phyloP scores from a whole-genome alignment of 37 sponge, comb jelly and placozoan genomes.

The Geodia barretti region DNA sequence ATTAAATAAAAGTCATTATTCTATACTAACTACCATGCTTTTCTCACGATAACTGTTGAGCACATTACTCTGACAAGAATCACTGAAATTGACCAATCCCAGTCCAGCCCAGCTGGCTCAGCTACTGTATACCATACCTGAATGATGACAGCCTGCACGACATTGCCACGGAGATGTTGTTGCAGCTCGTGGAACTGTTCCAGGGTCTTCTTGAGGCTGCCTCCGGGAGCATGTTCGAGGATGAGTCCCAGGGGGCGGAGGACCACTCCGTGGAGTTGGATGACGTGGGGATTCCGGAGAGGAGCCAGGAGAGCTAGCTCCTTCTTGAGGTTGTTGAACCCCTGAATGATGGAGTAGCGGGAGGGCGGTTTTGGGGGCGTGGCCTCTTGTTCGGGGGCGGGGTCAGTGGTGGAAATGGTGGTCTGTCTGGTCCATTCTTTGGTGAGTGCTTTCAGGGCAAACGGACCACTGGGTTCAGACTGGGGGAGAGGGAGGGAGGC shows the following conservation, averaged over 20 bases:
- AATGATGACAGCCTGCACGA: conserved; percentile 35
- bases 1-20: too few relatives aligned
- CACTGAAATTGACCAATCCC: too few relatives aligned
- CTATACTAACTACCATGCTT: too few relatives aligned
- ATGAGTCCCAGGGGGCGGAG: conserved; percentile 68
- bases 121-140: conserved; percentile 27
- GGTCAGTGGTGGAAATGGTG: background rate
- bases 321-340: conserved; percentile 65
- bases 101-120: too few relatives aligned
- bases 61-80: too few relatives aligned
- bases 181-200: conserved; percentile 23
- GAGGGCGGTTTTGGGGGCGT: background rate
- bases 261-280: conserved; percentile 52
- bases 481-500: background rate
- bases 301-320: conserved; percentile 66
- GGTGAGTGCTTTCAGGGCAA: conserved; percentile 59
- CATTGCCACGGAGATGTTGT: conserved; percentile 15
- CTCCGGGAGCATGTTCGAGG: conserved; percentile 80
- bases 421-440: conserved; percentile 17
- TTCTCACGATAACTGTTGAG: too few relatives aligned
- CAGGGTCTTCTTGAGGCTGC: conserved; percentile 60
- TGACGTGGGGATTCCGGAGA: conserved; percentile 57
- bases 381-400: background rate
- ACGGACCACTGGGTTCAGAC: background rate
- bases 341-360: conserved; percentile 43